These are phyloP conservation scores for Orchestes rusci DNA, from an alignment of 2,888 invertebrate species.

Conservation along the genomic window DNA sequence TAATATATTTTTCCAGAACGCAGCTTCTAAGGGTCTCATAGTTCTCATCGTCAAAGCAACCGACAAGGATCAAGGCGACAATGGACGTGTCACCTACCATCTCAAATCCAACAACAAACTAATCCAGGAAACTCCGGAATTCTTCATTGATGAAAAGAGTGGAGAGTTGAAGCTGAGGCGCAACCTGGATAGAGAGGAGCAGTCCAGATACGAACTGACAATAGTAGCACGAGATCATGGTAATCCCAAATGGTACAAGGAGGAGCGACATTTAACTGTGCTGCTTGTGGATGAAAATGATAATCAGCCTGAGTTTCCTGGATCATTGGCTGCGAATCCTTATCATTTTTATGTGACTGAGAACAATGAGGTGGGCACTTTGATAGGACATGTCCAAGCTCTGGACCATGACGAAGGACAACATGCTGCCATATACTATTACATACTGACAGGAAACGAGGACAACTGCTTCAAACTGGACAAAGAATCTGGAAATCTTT, in stretches of 20 bases:
- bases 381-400: conserved; percentile 66
- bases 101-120: conserved; percentile 62
- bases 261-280: conserved; percentile 65
- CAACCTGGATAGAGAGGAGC: conserved; percentile 69
- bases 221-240: conserved; percentile 80
- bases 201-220: too few species aligned
- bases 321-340: too few species aligned
- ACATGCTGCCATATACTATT: conserved; percentile 78
- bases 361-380: conserved; percentile 57
- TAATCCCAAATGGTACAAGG: conserved; percentile 71
- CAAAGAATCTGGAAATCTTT: conserved; percentile 71
- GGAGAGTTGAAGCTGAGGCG: conserved; percentile 77
- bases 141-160: conserved; percentile 66
- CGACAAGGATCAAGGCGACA: conserved; percentile 76
- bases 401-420: conserved; percentile 70
- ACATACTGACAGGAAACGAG: conserved; percentile 68
- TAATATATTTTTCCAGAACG: too few species aligned
- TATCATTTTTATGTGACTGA: conserved; percentile 67
- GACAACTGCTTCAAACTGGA: conserved; percentile 72
- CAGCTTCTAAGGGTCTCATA: conserved; percentile 65
- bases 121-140: conserved; percentile 74
- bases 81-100: conserved; percentile 78
- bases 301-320: conserved; percentile 70
- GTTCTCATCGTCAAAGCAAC: conserved; percentile 76
- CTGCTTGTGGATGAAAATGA: conserved; percentile 74